Base-by-base conservation (phyloP, 2,113 vertebrate species). In the Passer montanus region DNA sequence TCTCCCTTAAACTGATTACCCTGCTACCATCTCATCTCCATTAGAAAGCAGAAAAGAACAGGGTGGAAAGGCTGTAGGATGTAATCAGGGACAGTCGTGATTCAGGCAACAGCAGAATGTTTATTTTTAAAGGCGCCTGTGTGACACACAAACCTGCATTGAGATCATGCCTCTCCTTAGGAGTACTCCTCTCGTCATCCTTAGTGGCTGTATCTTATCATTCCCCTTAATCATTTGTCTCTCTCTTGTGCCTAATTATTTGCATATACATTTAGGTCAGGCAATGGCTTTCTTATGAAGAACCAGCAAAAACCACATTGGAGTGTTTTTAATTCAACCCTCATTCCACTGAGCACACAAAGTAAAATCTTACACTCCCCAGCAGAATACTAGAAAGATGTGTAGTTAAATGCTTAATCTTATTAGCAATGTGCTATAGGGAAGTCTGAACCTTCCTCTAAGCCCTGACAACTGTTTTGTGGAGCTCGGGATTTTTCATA, bases 121-220 rank as follows among this genome's bases (percentile, higher is more conserved):
- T 91, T 96, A 19, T 96, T 95, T 96, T 89, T 87, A 46, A 92
- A 87, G 92, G 70, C 0, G 30, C 44, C 47, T 39, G 55, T 69
- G 63, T 96, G 95, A 89, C 86, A 93, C 85, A 94, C 92, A 88
- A 93, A 93, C 88, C 87, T 90, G 74, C 75, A 72, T 47, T 94
- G 92, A 77, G 70, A 66, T 70, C 58, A 30, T 44, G 43, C 67
- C 39, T 84, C 72, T 60, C 31, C 19, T 79, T 33, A n/a, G 67
- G 70, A 64, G 60, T 12, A 20, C 27, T 78, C 21, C 56, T 62
- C 49, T 89, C 66, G 7, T 21, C 78, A 46, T 53, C 22, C 0
- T 75, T 55, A 44, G n/a, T 5, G 73, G 8, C 83, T 75, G 28
- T 21, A 17, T 80, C 63, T 87, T 67, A 92, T 81, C 81, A 53